These are phyloP conservation scores for Harpagoxenus sublaevis DNA, from an alignment of 2,888 invertebrate species.

Conservation along the genomic window DNA sequence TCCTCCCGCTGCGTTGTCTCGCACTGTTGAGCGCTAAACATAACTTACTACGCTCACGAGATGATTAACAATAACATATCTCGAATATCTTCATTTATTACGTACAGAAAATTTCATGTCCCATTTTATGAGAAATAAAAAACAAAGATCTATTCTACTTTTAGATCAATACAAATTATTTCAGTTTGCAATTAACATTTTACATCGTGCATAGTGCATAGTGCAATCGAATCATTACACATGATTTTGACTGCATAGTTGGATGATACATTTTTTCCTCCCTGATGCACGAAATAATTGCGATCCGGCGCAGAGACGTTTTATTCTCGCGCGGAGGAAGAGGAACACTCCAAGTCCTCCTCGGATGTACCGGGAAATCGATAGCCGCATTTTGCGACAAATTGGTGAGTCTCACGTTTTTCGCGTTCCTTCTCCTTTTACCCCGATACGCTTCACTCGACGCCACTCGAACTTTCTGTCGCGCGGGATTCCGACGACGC, in stretches of 20 bases:
- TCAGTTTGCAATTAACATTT: neutral
- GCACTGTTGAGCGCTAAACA: neutral
- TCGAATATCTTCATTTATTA: too few relatives aligned
- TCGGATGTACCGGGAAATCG: conserved; percentile 67
- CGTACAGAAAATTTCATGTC: too few relatives aligned
- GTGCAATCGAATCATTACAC: conserved; percentile 63
- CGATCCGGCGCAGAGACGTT: conserved; percentile 60
- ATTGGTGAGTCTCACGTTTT: conserved; percentile 79
- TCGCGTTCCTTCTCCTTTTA: conserved; percentile 63
- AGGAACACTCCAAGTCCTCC: conserved; percentile 52
- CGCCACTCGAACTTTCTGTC: conserved; percentile 67
- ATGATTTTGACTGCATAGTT: conserved; percentile 66
- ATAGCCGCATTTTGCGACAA: conserved; percentile 77
- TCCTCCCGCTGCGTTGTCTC: conserved; percentile 34
- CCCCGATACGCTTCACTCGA: conserved; percentile 56
- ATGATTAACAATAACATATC: neutral
- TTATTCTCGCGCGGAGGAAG: conserved; percentile 56
- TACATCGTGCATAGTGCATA: conserved; percentile 19
- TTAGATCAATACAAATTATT: neutral
- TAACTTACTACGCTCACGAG: conserved; percentile 12
- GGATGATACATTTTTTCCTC: conserved; percentile 67
- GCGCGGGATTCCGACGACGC: conserved; percentile 11
- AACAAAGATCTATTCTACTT: neutral
- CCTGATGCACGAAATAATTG: conserved; percentile 66
- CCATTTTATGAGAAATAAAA: neutral